These are phyloP conservation scores for Maniola jurtina DNA, from an alignment of 1,140 invertebrate genomes.

Conservation along the genomic window DNA sequence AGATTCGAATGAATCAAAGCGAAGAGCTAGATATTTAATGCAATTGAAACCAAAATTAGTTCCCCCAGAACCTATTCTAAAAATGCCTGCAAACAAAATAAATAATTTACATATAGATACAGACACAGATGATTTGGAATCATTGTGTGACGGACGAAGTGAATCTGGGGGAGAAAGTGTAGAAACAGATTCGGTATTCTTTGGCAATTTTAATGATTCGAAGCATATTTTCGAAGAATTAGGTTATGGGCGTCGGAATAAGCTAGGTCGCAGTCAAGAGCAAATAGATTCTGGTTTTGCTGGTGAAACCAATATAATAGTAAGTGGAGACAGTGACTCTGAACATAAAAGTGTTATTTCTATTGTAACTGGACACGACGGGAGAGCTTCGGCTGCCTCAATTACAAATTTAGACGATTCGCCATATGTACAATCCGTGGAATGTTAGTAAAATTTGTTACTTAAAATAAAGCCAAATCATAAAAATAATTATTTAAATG, in stretches of 20 bases:
- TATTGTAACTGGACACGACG: constrained; percentile 61
- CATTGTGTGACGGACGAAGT: constrained; percentile 84
- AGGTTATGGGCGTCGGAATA: constrained; percentile 48
- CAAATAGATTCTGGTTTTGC: constrained; percentile 70
- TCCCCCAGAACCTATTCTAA: constrained; percentile 40
- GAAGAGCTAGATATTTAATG: constrained; percentile 67
- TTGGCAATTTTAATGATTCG: constrained; percentile 81
- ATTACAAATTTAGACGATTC: constrained; percentile 58
- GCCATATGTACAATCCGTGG: constrained; percentile 61
- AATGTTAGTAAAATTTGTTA: constrained; percentile 50
- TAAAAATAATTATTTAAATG: background rate
- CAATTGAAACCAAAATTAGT: constrained; percentile 63
- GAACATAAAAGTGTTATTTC: constrained; percentile 74
- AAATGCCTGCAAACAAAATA: constrained; percentile 39
- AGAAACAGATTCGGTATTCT: constrained; percentile 91
- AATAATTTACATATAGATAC: constrained; percentile 58
- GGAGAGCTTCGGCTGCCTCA: constrained; percentile 55
- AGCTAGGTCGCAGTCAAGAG: constrained; percentile 43
- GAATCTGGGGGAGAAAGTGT: constrained; percentile 91
- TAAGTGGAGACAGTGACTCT: constrained; percentile 72
- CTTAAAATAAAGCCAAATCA: background rate
- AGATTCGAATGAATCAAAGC: constrained; percentile 81
- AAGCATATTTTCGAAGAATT: constrained; percentile 63
- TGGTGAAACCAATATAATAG: constrained; percentile 67
- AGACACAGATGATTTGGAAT: constrained; percentile 74